These are phyloP conservation scores for Perca schrenkii DNA, from an alignment of 2,113 vertebrate genomes.

Conservation along the genomic window DNA sequence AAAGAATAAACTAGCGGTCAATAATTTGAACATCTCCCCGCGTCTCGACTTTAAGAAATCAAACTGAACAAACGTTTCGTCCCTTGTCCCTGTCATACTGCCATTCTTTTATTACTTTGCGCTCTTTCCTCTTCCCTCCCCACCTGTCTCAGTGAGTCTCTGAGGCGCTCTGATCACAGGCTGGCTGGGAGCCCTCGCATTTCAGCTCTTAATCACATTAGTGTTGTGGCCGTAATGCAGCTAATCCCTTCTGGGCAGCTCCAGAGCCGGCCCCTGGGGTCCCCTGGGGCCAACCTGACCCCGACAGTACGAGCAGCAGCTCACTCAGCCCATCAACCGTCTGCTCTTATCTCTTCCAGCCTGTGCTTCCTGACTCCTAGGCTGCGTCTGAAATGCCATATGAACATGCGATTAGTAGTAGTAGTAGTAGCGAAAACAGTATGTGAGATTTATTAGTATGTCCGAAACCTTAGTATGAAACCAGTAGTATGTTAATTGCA, in stretches of 20 bases:
- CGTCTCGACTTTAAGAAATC: not conserved
- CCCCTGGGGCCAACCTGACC: conserved; percentile 36
- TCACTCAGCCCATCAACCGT: conserved; percentile 16
- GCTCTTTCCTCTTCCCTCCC: conserved; percentile 14
- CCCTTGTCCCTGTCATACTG: not conserved
- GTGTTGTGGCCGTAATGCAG: conserved; percentile 64
- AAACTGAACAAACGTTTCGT: not conserved
- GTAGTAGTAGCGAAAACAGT: too few species aligned
- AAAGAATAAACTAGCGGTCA: too few species aligned
- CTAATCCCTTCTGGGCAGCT: conserved; percentile 66
- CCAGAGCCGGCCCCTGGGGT: conserved; percentile 30
- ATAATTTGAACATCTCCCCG: too few species aligned
- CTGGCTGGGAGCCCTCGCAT: conserved; percentile 61
- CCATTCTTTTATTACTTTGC: not conserved
- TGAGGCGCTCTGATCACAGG: conserved; percentile 52
- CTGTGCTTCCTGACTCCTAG: conserved; percentile 15
- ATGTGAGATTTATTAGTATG: too few species aligned
- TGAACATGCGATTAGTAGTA: too few species aligned
- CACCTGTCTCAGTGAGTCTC: conserved; percentile 52
- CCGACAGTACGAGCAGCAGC: conserved; percentile 10
- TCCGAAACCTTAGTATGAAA: too few species aligned
- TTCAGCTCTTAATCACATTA: conserved; percentile 81
- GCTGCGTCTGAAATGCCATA: too few species aligned
- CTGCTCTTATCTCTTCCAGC: conserved; percentile 15
- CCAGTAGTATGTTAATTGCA: too few species aligned